phyloP scores from a whole-genome alignment of 2,113 vertebrate species.

The Ciconia boyciana region DNA sequence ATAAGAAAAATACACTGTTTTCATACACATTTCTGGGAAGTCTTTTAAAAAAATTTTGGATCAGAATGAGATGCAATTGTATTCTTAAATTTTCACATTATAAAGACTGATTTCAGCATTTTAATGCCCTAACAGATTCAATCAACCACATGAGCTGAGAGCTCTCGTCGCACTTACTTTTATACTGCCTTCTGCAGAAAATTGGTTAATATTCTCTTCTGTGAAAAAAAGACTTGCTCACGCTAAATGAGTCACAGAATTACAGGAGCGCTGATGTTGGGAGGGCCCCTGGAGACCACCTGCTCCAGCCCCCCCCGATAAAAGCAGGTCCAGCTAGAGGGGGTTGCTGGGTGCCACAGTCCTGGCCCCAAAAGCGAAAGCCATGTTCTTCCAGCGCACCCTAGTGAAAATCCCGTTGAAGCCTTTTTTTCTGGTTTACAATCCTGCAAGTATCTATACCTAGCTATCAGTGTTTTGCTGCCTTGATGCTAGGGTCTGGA shows the following conservation, averaged over 20 bases:
- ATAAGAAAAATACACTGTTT: background rate
- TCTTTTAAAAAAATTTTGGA: background rate
- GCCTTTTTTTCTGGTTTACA: background rate
- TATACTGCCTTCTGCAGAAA: background rate
- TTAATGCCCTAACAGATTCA: background rate
- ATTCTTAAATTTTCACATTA: background rate
- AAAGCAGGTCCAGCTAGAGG: background rate
- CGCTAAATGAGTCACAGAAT: background rate
- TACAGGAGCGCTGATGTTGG: background rate
- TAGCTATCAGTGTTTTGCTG: background rate
- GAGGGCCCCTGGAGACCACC: background rate
- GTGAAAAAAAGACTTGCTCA: background rate
- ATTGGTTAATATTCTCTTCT: background rate
- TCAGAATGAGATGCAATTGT: background rate
- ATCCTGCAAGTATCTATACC: background rate
- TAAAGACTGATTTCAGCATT: background rate
- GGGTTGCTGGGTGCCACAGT: background rate
- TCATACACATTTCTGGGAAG: background rate
- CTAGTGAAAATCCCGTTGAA: background rate
- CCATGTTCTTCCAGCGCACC: background rate
- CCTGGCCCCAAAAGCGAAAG: background rate
- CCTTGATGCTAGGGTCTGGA: background rate
- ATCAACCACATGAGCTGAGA: background rate
- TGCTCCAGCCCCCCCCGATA: fast-evolving
- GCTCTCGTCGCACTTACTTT: background rate